Base-by-base conservation (phyloP, 2,888 invertebrate species). In the Suillia variegata region DNA sequence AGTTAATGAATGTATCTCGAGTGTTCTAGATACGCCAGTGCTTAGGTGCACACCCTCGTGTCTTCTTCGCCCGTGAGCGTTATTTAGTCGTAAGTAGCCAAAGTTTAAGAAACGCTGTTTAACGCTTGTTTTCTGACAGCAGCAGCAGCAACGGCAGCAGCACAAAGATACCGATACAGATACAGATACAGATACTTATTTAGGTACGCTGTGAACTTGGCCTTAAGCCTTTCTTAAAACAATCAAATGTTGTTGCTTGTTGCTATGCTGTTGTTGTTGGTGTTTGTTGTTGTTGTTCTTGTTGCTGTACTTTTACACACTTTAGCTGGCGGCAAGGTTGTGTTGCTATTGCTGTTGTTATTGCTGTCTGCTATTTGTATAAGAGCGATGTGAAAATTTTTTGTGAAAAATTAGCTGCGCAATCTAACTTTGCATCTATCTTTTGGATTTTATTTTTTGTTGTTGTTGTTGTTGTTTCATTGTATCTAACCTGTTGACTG, bases 401-500 rank as follows among this genome's bases (percentile, higher is more conserved):
- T 45, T 18, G 45, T 45, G 45, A 45, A 45, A 45, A 45, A 45
- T 45, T 45, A 20, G 45, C 45, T 45, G 45, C 20, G 18, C 26
- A 6, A 26, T 10, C 10, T 38, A 45, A 18, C 45, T 45, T 45
- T 45, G 45, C 45, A 45, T 45, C 45, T 45, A 45, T 18, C 20
- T 17, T 45, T 17, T 45, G 4, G 45, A 45, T 4, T 20, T 45
- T 13, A 8, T 38, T 5, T n/a, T 4, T 38, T 38, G 38, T n/a
- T n/a, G 10, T 13, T 38, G 38, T 38, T n/a, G 12, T 38, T n/a
- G 6, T n/a, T n/a, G 38, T 10, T 12, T n/a, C n/a, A n/a, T n/a
- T n/a, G n/a, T n/a, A n/a, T n/a, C 45, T 45, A 45, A 45, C 20
- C 18, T 45, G 45, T 45, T 18, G 45, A 45, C 45, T 45, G 45